Evolutionary conservation across 2,113 vertebrate genomes (phyloP).

Genomic region (Carassius carassius): DNA sequence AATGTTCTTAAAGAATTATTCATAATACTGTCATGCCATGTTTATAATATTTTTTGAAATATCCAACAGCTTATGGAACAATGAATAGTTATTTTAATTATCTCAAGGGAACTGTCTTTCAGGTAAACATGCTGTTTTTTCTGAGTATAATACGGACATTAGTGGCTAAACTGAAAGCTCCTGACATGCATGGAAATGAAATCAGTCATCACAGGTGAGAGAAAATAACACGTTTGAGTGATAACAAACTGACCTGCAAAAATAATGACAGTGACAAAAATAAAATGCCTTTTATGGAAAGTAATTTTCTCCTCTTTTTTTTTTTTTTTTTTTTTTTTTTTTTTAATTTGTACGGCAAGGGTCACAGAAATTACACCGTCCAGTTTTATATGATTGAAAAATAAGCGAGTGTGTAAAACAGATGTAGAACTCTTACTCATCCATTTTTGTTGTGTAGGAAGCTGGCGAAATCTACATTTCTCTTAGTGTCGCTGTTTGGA

Average conservation of each 20-base stretch:
- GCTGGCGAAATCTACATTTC: constrained; percentile 89
- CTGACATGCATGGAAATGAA: constrained; percentile 70
- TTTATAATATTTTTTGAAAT: neutral
- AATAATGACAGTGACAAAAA: neutral
- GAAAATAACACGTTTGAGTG: neutral
- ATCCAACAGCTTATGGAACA: neutral
- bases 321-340: too few species aligned
- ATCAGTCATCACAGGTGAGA: constrained; percentile 75
- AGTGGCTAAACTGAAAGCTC: constrained; percentile 72
- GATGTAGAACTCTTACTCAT: neutral
- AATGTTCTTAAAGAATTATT: neutral
- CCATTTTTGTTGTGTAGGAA: constrained; percentile 72
- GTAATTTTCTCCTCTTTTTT: neutral
- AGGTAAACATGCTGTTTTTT: constrained; percentile 76
- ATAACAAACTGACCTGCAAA: neutral
- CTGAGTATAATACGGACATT: constrained; percentile 73
- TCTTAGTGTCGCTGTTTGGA: constrained; percentile 92
- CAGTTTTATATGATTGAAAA: neutral
- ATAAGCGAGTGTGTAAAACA: neutral
- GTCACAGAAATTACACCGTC: neutral
- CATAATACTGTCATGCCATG: neutral
- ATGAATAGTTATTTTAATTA: neutral
- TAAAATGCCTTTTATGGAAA: neutral
- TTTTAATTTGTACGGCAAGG: neutral
- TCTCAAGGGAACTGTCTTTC: constrained; percentile 46